Percentiles rank a stretch among this genome's conserved stretches.
Evolutionary conservation across 2,113 vertebrate genomes (phyloP).

Genomic region (Fregetta grallaria): DNA sequence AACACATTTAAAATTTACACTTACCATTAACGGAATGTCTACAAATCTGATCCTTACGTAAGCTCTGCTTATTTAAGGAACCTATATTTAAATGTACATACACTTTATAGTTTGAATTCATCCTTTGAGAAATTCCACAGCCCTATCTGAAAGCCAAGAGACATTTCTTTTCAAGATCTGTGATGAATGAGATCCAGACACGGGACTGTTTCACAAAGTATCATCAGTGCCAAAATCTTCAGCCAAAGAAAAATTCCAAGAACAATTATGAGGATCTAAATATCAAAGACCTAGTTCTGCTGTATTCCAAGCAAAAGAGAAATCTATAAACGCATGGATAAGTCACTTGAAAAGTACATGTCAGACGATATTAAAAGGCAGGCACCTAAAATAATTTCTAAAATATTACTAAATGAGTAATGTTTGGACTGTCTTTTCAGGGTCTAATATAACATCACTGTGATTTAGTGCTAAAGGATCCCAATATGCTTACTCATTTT

Average conservation of each 20-base stretch:
- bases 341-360: neutral
- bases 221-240: neutral
- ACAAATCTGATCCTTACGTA: neutral
- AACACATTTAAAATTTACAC: neutral
- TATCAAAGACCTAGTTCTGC: neutral
- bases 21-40: neutral
- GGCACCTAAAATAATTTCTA: neutral
- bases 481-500: neutral
- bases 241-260: constrained; percentile 50
- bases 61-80: neutral
- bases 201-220: neutral
- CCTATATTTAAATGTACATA: neutral
- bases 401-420: neutral
- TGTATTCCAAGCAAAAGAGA: neutral
- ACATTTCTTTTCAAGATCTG: constrained; percentile 6
- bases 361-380: neutral
- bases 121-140: neutral
- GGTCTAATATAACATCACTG: neutral
- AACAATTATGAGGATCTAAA: neutral
- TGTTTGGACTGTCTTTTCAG: neutral
- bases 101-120: neutral
- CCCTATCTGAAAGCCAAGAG: neutral
- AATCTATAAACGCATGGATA: neutral
- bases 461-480: neutral
- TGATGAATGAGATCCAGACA: constrained; percentile 31